Percentiles rank a stretch among this genome's conserved stretches.
These are phyloP conservation scores for Ellobius talpinus DNA, from an alignment of 2,113 vertebrate species.

Conservation along the genomic window DNA sequence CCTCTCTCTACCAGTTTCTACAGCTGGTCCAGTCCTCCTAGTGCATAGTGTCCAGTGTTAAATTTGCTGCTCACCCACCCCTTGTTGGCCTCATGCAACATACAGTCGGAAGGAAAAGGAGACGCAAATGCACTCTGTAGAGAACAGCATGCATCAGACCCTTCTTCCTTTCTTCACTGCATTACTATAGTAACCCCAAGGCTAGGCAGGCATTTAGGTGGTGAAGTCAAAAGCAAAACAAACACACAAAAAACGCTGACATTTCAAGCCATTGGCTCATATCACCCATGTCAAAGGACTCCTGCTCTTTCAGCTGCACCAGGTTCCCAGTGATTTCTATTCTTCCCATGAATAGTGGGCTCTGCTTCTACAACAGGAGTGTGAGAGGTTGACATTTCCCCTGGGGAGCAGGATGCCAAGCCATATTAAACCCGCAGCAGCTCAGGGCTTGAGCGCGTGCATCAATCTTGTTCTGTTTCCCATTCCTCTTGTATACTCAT, in stretches of 20 bases:
- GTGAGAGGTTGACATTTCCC: background rate
- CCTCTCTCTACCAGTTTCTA: background rate
- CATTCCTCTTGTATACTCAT: background rate
- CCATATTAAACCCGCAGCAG: background rate
- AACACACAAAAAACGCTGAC: background rate
- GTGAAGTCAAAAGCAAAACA: background rate
- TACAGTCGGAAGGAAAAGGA: background rate
- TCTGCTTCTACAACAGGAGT: background rate
- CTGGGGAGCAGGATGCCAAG: background rate
- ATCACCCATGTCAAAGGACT: background rate
- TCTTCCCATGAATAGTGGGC: background rate
- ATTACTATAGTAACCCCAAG: background rate
- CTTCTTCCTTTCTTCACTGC: background rate
- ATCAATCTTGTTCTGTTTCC: conserved; percentile 6
- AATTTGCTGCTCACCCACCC: background rate
- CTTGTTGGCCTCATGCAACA: background rate
- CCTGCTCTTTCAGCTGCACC: background rate
- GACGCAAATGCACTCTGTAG: background rate
- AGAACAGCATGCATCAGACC: too few relatives aligned
- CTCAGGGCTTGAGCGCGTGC: background rate
- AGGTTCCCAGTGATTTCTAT: background rate
- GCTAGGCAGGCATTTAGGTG: background rate
- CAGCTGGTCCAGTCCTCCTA: background rate
- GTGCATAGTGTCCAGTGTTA: background rate
- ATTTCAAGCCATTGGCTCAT: background rate